Base-by-base conservation (phyloP, 2,888 invertebrate genomes). In the Philereme vetulata region DNA sequence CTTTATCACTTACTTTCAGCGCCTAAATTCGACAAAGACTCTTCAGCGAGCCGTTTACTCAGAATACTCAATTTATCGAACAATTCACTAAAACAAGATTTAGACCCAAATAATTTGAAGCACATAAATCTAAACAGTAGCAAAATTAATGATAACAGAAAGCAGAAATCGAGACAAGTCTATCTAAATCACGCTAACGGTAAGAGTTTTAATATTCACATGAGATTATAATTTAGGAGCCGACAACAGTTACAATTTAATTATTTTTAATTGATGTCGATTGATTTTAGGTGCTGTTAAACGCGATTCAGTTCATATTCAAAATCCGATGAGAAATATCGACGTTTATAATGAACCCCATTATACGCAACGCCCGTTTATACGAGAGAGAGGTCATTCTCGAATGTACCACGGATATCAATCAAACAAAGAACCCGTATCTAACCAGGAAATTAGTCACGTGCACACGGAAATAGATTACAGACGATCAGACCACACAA, bases 31-130 rank as follows among this genome's bases (percentile, higher is more conserved):
- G 62, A 74, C 38, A 51, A 62, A 45, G 65, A 48, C 54, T 60
- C 72, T 42, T 64, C 78, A 58, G 72, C 76, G 50, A 84, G 74
- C 67, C 86, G 81, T 74, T 77, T 88, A 67, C 79, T 90, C 42
- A 82, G 80, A 68, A 84, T 88, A 60, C 73, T 86, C 33, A 86
- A 87, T 77, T 76, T 85, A 62, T 80, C 85, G 58, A 84, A 86
- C 64, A 76, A 75, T 60, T 77, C 81, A 58, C 64, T 71, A 45
- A 81, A 81, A 60, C 77, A 75, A 51, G 83, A 85, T 60, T 81
- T 84, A 65, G 84, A 86, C 65, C 85, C 85, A n/a, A 79, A 75
- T 72, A 77, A 83, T 60, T 73, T 78, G 21, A 84, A 77, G 63
- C 78, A 76, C 65, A 71, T 65, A 54, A 74, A 71, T 65, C 43